Conservation (phyloP, 2,113 vertebrate genomes). For the Bothrops jararaca region DNA sequence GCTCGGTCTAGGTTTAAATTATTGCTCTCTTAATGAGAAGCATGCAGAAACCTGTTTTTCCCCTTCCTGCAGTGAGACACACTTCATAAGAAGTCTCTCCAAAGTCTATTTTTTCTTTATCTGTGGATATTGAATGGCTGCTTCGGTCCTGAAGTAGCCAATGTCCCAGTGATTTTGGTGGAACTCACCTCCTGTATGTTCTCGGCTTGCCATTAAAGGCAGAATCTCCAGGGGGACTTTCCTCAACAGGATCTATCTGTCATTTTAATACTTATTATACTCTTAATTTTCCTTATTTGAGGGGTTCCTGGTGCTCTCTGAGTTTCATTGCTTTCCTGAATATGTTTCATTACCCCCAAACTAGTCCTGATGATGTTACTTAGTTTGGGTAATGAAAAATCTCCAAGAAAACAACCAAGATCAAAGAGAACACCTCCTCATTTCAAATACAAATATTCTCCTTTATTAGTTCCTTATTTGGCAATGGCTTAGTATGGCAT, state of each 20-base stretch:
- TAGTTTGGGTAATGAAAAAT: not conserved
- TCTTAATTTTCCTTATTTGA: not conserved
- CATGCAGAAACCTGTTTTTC: not conserved
- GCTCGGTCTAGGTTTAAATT: not conserved
- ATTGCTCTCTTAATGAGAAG: not conserved
- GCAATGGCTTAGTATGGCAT: not conserved
- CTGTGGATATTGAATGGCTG: not conserved
- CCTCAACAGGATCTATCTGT: not conserved
- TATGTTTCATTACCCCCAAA: not conserved
- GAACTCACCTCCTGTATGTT: not conserved
- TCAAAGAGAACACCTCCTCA: not conserved
- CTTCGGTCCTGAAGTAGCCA: not conserved
- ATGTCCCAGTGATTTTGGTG: not conserved
- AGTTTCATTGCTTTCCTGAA: not conserved
- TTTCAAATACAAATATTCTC: not conserved
- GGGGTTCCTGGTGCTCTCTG: not conserved
- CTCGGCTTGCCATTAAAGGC: not conserved
- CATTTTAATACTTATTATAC: not conserved
- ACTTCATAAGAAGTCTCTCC: not conserved
- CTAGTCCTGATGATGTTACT: not conserved
- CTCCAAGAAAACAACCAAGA: not conserved
- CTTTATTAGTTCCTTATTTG: not conserved
- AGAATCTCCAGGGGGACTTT: not conserved
- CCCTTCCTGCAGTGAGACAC: not conserved
- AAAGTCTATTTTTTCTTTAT: not conserved